These are phyloP conservation scores for Pantala flavescens DNA, from an alignment of 1,140 invertebrate genomes.

Conservation along the genomic window DNA sequence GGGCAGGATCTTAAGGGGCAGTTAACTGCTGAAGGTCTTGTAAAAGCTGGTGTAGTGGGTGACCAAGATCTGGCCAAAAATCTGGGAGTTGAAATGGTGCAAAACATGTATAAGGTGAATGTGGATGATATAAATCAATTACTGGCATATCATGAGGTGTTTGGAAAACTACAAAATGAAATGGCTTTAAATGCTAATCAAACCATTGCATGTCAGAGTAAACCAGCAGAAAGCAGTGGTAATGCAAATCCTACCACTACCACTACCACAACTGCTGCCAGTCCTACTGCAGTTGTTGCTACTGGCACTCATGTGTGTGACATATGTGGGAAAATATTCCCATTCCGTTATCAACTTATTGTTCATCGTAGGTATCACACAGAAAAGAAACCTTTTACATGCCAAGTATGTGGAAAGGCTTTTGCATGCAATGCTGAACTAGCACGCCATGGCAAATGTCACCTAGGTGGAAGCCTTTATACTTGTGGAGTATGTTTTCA, in stretches of 20 bases:
- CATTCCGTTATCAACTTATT: slow-evolving; percentile 74
- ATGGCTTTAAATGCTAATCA: slow-evolving; percentile 30
- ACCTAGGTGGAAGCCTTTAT: slow-evolving; percentile 62
- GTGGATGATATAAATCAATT: slow-evolving; percentile 72
- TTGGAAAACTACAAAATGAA: slow-evolving; percentile 64
- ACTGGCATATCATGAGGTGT: slow-evolving; percentile 74
- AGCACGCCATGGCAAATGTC: slow-evolving; percentile 67
- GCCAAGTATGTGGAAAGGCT: slow-evolving; percentile 70
- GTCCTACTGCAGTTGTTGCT: slow-evolving; percentile 31
- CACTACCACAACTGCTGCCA: background rate
- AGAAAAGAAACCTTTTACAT: slow-evolving; percentile 73
- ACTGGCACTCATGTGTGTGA: slow-evolving; percentile 57
- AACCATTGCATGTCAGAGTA: slow-evolving; percentile 12
- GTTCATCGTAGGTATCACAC: slow-evolving; percentile 73
- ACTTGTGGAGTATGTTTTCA: slow-evolving; percentile 62
- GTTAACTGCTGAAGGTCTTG: slow-evolving; percentile 31
- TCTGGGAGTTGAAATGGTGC: slow-evolving; percentile 52
- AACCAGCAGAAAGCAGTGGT: slow-evolving; percentile 25
- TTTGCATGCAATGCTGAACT: slow-evolving; percentile 65
- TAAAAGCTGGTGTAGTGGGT: slow-evolving; percentile 43
- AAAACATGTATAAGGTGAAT: slow-evolving; percentile 75
- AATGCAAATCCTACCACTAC: slow-evolving; percentile 33
- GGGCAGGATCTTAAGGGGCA: slow-evolving; percentile 34
- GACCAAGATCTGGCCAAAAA: slow-evolving; percentile 56
- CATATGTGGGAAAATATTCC: slow-evolving; percentile 74